Conservation (phyloP, 1,140 invertebrate species). For the Bombus sibiricus region DNA sequence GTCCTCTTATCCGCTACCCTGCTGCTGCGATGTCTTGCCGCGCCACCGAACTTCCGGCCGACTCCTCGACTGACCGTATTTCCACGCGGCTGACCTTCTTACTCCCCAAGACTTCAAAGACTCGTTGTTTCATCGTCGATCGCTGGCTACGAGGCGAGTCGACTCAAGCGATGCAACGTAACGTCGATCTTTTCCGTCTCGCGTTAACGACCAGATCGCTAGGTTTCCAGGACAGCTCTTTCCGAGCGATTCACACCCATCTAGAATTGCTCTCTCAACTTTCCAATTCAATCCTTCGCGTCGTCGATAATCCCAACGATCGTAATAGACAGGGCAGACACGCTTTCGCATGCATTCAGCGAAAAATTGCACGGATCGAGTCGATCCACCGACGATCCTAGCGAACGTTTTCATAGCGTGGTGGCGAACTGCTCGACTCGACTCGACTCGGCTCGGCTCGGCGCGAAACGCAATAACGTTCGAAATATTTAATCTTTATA, state of each 20-base stretch:
- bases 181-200: neutral
- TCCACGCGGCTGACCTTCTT: constrained; percentile 4
- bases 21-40: neutral
- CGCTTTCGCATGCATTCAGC: neutral
- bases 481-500: constrained; percentile 45
- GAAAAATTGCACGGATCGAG: constrained; percentile 8
- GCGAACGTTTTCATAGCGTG: too few relatives aligned
- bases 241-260: too few relatives aligned
- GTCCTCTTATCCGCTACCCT: neutral
- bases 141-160: too few relatives aligned
- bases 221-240: neutral
- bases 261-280: too few relatives aligned
- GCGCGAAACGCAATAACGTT: constrained; percentile 4
- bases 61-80: constrained; percentile 22
- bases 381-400: too few relatives aligned
- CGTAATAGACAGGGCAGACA: neutral
- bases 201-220: neutral
- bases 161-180: neutral
- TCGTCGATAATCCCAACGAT: neutral
- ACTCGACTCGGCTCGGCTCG: neutral
- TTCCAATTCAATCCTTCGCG: neutral
- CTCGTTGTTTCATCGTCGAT: too few relatives aligned
- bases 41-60: neutral
- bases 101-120: constrained; percentile 25
- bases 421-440: too few relatives aligned